Base-by-base conservation (phyloP, 1,140 invertebrate species). In the Prorops nasuta region DNA sequence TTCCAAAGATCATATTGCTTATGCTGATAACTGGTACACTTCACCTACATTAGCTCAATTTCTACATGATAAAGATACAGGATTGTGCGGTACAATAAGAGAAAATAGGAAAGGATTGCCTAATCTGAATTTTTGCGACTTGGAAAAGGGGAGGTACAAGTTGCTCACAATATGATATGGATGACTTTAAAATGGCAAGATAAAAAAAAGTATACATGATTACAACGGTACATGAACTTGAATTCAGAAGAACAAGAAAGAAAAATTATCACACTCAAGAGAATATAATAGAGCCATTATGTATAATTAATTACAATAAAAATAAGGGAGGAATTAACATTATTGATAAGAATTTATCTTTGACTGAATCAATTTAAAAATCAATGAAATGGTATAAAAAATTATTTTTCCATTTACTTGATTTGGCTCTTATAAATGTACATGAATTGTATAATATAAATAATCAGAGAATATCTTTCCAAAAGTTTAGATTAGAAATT, bases 21-120 rank as follows among this genome's bases (percentile, higher is more conserved):
- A 64, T 46, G 62, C 67, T 0, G 72, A 77, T 49, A 77, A 73
- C 51, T 75, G 54, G 45, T 78, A 77, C 44, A 69, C 67, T 1
- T 68, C 64, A 47, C 69, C 69, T n/a, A 37, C 24, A 17, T 54
- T 76, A 17, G 63, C 57, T 20, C 39, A 58, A 19, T 58, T 54
- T 9, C 56, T 74, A n/a, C 44, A 58, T 32, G 14, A 43, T 3
- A 59, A 61, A 37, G 44, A 57, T 31, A 76, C 70, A 9, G 59
- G 60, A 52, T 54, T 46, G n/a, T 66, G 64, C 53, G 69, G 64
- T 9, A 72, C 70, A 10, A 65, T 70, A 35, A 56, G 6, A 35
- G 44, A 24, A 24, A 44, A 17, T 15, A 34, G 42, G 8, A 15
- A 43, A 43, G 47, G 47, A 49, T 35, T 43, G 47, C 34, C 47